Evolutionary conservation across 2,888 invertebrate species (phyloP).

Genomic region (Calliphora vomitoria): DNA sequence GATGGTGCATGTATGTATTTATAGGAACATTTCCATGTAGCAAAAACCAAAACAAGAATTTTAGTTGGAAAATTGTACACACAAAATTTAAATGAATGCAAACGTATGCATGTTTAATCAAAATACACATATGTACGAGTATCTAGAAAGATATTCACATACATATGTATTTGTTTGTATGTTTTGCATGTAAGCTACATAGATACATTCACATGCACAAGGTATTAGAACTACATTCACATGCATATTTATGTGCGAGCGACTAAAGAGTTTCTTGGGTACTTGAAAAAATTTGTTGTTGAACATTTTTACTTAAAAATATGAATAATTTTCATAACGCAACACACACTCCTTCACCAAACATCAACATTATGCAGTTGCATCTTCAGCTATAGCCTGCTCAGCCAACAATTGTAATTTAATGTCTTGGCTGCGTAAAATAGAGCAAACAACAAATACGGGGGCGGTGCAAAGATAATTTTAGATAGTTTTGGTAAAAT

Average conservation of each 20-base stretch:
- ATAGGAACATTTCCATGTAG: slow-evolving; percentile 31
- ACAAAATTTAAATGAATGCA: slow-evolving; percentile 72
- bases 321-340: slow-evolving; percentile 48
- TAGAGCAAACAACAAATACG: background rate
- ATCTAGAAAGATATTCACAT: slow-evolving; percentile 23
- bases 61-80: slow-evolving; percentile 52
- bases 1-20: background rate
- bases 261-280: slow-evolving; percentile 41
- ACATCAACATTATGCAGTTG: background rate
- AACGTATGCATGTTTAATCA: slow-evolving; percentile 67
- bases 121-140: slow-evolving; percentile 35
- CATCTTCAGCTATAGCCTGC: slow-evolving; percentile 1
- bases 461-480: background rate
- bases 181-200: background rate
- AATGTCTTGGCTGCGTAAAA: background rate
- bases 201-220: background rate
- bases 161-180: background rate
- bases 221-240: background rate
- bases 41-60: slow-evolving; percentile 69
- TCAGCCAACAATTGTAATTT: slow-evolving; percentile 31
- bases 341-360: background rate
- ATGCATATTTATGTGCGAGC: background rate
- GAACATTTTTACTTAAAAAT: slow-evolving; percentile 42
- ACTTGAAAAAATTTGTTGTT: slow-evolving; percentile 38
- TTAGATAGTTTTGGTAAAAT: too few species aligned